Evolutionary conservation across 2,113 vertebrate genomes (phyloP).

Genomic region (Axis porcinus): DNA sequence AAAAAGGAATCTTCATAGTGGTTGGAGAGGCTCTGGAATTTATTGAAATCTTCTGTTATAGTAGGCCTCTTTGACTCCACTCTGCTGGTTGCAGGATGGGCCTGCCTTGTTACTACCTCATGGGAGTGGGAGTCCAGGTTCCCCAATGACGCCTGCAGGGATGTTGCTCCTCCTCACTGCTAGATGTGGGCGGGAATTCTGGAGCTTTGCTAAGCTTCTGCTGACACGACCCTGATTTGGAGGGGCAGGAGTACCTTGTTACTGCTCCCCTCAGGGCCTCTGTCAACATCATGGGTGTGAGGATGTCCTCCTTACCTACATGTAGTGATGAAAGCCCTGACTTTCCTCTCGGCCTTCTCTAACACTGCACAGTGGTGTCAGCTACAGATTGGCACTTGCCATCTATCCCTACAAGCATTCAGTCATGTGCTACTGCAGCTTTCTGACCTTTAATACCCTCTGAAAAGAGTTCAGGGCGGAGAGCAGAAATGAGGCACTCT

Average conservation of each 20-base stretch:
- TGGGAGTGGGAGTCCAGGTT: background rate
- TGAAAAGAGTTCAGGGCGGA: background rate
- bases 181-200: background rate
- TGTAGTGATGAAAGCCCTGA: background rate
- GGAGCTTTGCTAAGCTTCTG: background rate
- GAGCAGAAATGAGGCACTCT: background rate
- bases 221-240: background rate
- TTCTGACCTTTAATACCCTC: background rate
- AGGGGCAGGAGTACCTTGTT: background rate
- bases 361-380: background rate
- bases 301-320: background rate
- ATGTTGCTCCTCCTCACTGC: background rate
- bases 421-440: background rate
- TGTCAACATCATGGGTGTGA: fast-evolving
- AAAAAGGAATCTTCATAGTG: background rate
- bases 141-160: fast-evolving
- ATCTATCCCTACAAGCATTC: background rate
- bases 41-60: background rate
- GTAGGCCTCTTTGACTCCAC: background rate
- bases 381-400: background rate
- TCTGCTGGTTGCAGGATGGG: background rate
- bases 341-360: background rate
- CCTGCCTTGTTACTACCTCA: background rate
- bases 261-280: background rate
- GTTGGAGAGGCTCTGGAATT: background rate